Evolutionary conservation across 2,888 invertebrate species (phyloP).

Genomic region (Steinernema carpocapsae): DNA sequence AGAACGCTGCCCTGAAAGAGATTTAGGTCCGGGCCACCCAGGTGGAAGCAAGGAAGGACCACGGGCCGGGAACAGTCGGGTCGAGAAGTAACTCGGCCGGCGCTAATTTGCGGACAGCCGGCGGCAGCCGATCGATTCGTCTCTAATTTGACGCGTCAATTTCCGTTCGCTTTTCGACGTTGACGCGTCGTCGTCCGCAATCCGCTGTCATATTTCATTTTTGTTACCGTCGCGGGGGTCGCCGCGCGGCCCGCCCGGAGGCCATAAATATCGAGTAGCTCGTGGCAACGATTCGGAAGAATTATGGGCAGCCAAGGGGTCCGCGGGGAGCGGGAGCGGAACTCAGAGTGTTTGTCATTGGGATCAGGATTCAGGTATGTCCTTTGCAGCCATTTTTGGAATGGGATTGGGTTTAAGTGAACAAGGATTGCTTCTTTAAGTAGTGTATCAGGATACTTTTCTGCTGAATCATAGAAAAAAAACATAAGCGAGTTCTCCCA

Average conservation of each 20-base stretch:
- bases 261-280: slow-evolving; percentile 29
- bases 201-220: slow-evolving; percentile 35
- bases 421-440: too few species aligned
- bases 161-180: slow-evolving; percentile 30
- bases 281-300: slow-evolving; percentile 35
- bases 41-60: too few species aligned
- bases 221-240: slow-evolving; percentile 32
- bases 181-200: slow-evolving; percentile 30
- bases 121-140: slow-evolving; percentile 17
- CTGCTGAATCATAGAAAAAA: too few species aligned
- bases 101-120: slow-evolving; percentile 32
- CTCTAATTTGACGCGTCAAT: slow-evolving; percentile 34
- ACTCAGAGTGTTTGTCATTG: too few species aligned
- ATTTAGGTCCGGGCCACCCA: slow-evolving; percentile 11
- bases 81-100: not conserved
- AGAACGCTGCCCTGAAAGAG: not conserved
- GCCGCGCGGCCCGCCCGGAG: slow-evolving; percentile 33
- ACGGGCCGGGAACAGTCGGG: not conserved
- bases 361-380: too few species aligned
- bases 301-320: slow-evolving; percentile 17
- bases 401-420: too few species aligned
- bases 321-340: not conserved
- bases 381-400: too few species aligned
- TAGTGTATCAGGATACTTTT: too few species aligned
- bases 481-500: too few species aligned